These are phyloP conservation scores for Periophthalmodon schlosseri DNA, from an alignment of 2,113 vertebrate species.

Conservation along the genomic window DNA sequence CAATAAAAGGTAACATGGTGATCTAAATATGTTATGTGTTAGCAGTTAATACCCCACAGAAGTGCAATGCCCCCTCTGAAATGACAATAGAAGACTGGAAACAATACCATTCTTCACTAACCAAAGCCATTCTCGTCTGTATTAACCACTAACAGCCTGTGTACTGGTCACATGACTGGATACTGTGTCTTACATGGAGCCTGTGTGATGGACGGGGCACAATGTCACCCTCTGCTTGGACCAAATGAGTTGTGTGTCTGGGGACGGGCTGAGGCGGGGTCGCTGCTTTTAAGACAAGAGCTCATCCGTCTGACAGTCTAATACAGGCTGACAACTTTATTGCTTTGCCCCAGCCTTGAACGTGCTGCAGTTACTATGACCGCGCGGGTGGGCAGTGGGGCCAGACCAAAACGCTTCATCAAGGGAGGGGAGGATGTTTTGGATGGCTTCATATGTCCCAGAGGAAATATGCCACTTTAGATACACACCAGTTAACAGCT, in stretches of 20 bases:
- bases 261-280: slow-evolving; percentile 39
- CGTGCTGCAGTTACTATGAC: slow-evolving; percentile 52
- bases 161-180: slow-evolving; percentile 8
- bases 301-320: slow-evolving; percentile 57
- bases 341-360: slow-evolving; percentile 66
- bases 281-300: slow-evolving; percentile 60
- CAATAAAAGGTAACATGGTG: too few species aligned
- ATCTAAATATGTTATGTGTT: too few species aligned
- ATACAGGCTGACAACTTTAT: slow-evolving; percentile 71
- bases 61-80: too few species aligned
- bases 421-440: slow-evolving; percentile 15
- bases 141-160: slow-evolving; percentile 5
- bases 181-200: slow-evolving; percentile 47
- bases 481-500: not conserved
- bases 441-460: not conserved
- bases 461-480: not conserved
- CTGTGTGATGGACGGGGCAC: slow-evolving; percentile 47
- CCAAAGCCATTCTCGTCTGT: not conserved
- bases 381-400: slow-evolving; percentile 41
- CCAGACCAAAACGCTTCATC: slow-evolving; percentile 43
- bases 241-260: slow-evolving; percentile 54
- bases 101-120: not conserved
- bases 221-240: slow-evolving; percentile 50
- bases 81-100: not conserved
- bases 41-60: too few species aligned